A percentile compares a stretch with the other conserved stretches of the same genome.
These are phyloP conservation scores for Theretra japonica DNA, from an alignment of 2,888 invertebrate genomes.

Conservation along the genomic window DNA sequence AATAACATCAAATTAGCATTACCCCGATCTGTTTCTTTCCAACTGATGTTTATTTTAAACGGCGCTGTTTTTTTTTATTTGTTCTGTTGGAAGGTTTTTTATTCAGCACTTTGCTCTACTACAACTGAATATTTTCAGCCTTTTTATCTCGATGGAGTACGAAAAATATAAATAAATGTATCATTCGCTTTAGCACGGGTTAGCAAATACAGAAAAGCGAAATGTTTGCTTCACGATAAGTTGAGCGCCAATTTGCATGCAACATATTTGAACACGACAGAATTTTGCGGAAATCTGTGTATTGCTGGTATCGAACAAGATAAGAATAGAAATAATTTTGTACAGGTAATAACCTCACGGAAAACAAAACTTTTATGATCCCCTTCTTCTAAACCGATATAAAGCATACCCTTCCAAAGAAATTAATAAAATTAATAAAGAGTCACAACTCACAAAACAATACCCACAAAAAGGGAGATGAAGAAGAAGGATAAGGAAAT, in stretches of 20 bases:
- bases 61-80: neutral
- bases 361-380: neutral
- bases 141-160: constrained; percentile 2
- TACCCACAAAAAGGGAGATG: too few species aligned
- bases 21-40: constrained; percentile 9
- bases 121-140: neutral
- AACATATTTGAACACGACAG: constrained; percentile 37
- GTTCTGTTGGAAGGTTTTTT: constrained; percentile 5
- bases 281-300: constrained; percentile 36
- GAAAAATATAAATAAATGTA: constrained; percentile 12
- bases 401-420: neutral
- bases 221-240: constrained; percentile 38
- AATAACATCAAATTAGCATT: constrained; percentile 25
- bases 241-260: constrained; percentile 39
- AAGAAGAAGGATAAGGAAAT: too few species aligned
- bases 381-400: neutral
- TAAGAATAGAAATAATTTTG: neutral
- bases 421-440: too few species aligned
- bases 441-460: too few species aligned
- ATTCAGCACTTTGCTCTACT: neutral
- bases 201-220: constrained; percentile 37
- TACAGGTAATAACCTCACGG: too few species aligned
- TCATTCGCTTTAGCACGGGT: neutral
- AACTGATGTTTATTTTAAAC: constrained; percentile 2
- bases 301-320: neutral